These are phyloP conservation scores for Mamestra configurata DNA, from an alignment of 1,140 invertebrate genomes.

Conservation along the genomic window DNA sequence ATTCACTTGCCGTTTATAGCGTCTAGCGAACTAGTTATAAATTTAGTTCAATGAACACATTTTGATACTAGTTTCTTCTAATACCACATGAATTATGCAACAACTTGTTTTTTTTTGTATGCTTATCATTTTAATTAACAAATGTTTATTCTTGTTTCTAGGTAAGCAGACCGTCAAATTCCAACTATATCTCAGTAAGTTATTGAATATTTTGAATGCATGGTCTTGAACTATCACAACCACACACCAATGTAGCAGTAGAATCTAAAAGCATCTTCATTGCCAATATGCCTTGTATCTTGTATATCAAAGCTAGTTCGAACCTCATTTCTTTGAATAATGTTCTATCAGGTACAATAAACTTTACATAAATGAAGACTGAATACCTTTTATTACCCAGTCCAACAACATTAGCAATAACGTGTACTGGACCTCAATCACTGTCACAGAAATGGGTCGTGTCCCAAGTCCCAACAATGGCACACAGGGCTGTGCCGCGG, in stretches of 20 bases:
- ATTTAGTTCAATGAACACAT: too few relatives aligned
- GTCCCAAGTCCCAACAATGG: constrained; percentile 30
- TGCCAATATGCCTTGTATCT: too few relatives aligned
- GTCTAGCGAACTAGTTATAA: too few relatives aligned
- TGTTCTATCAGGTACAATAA: too few relatives aligned
- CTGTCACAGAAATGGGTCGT: constrained; percentile 37
- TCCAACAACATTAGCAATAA: constrained; percentile 9
- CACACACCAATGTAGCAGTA: not conserved
- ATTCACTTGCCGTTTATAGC: not conserved
- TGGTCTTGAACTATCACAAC: not conserved
- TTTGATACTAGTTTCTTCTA: too few relatives aligned
- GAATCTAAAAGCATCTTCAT: too few relatives aligned
- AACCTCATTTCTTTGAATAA: too few relatives aligned
- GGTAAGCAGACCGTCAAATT: constrained; percentile 23
- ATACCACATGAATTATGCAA: too few relatives aligned
- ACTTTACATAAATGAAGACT: not conserved
- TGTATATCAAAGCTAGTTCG: too few relatives aligned
- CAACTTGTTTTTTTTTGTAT: too few relatives aligned
- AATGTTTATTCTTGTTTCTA: constrained; percentile 21
- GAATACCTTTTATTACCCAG: not conserved
- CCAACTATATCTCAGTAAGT: constrained; percentile 15
- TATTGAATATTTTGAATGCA: not conserved
- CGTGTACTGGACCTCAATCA: constrained; percentile 27
- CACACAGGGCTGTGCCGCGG: constrained; percentile 4
- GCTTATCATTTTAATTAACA: not conserved